phyloP scores from a whole-genome alignment of 1,140 invertebrate genomes.

The Calliopsis andreniformis region DNA sequence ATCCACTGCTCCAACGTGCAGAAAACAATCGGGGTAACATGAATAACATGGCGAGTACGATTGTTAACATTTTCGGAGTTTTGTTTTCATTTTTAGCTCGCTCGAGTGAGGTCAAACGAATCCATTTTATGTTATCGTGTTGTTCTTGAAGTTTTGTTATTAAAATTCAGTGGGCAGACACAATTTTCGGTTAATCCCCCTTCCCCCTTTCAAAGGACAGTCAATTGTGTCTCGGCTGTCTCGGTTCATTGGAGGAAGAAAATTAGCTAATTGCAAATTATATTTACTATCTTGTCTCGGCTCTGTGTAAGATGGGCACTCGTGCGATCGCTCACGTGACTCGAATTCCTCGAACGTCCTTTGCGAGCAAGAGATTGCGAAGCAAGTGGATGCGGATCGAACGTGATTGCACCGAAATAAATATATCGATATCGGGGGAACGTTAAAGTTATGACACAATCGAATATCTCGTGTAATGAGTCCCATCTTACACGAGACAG shows the following conservation, averaged over 20 bases:
- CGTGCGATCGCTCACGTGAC: constrained; percentile 15
- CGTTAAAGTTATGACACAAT: neutral
- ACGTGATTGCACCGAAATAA: constrained; percentile 17
- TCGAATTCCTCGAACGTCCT: neutral
- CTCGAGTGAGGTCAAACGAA: neutral
- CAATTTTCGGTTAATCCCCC: neutral
- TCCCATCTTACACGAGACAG: neutral
- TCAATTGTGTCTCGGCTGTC: neutral
- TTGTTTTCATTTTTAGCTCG: neutral
- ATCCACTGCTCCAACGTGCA: constrained; percentile 11
- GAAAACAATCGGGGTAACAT: neutral
- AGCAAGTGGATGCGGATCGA: constrained; percentile 13
- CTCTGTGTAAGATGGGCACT: neutral
- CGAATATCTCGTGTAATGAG: neutral
- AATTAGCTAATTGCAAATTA: constrained; percentile 30
- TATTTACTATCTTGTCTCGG: constrained; percentile 6
- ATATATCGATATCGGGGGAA: neutral
- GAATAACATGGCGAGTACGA: constrained; percentile 26
- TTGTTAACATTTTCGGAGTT: neutral
- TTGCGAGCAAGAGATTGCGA: neutral
- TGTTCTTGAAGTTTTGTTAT: no score
- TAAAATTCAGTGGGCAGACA: neutral
- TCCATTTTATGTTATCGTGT: no score
- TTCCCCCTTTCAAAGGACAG: neutral
- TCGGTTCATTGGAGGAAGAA: neutral